Evolutionary conservation across 1,140 invertebrate species (phyloP), one percentile per base, ranked within the genome.

Genomic region (Trichonephila inaurata): DNA sequence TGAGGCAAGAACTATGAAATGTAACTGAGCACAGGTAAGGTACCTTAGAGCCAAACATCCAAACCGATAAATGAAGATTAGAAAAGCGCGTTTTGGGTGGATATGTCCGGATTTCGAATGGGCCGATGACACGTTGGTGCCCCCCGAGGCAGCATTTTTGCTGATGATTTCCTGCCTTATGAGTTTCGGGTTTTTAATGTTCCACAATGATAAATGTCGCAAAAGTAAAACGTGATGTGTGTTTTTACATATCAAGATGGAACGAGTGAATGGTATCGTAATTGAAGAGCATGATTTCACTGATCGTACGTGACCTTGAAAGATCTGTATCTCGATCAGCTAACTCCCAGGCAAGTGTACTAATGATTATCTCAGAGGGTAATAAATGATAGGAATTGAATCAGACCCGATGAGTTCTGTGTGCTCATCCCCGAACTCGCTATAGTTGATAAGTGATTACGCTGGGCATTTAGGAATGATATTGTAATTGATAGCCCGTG

Each of bases 1-100:
- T 89, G 88, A 89, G 88, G 19, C 88, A 44, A 61, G 24, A 40
- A 87, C 44, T 77, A 72, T 85, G 83, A 85, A 85, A 85, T 85
- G 83, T 85, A 85, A 61, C 28, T 51, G 33, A 85, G 81, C 81
- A 21, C 40, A 18, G 40, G 82, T n/a, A 24, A 60, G 21, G 44
- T 58, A 72, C 69, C 69, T 40, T 77, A 40, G 18, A 77, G 72
- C 72, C 5, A 77, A 77, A 77, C 72, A 40, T 77, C 72, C 12
- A 40, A 77, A 77, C 24, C 72, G 28, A 77, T 77, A 77, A 77
- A 77, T 77, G 72, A 77, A 77, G 72, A 77, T 77, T 77, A 77
- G 72, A 77, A 77, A 72, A 33, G 72, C 12, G 24, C 72, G 28
- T 77, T 72, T 77, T 77, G n/a, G 24, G 72, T 33, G 33, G 72